These are phyloP conservation scores for Artibeus jamaicensis DNA, from an alignment of 2,797 vertebrate species.

Conservation along the genomic window DNA sequence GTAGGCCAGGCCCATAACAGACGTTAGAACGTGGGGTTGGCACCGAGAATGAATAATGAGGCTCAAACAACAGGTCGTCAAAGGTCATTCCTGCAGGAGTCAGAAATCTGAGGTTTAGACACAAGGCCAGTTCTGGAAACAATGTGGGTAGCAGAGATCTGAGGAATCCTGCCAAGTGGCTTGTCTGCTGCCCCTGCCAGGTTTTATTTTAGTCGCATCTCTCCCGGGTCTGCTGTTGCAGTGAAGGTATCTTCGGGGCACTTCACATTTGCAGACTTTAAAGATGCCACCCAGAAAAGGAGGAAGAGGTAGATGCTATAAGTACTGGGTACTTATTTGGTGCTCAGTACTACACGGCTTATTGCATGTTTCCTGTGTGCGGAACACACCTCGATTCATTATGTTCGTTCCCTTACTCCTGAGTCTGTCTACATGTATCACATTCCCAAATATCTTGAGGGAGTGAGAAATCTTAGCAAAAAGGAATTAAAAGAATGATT, in stretches of 20 bases:
- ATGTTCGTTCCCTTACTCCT: too few species aligned
- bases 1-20: neutral
- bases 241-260: neutral
- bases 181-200: neutral
- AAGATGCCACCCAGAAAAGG: neutral
- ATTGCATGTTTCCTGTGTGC: neutral
- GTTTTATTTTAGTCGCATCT: neutral
- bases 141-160: neutral
- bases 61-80: neutral
- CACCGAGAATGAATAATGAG: neutral
- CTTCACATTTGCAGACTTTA: neutral
- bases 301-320: fast-evolving
- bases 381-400: neutral
- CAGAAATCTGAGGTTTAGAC: neutral
- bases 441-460: neutral
- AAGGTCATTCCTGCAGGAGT: neutral
- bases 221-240: neutral
- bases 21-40: neutral
- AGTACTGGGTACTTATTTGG: fast-evolving
- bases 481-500: neutral
- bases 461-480: neutral
- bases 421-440: neutral
- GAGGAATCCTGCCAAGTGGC: neutral
- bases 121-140: neutral
- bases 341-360: neutral